Base-by-base conservation (phyloP, 1,140 invertebrate species). In the Dreissena polymorpha region DNA sequence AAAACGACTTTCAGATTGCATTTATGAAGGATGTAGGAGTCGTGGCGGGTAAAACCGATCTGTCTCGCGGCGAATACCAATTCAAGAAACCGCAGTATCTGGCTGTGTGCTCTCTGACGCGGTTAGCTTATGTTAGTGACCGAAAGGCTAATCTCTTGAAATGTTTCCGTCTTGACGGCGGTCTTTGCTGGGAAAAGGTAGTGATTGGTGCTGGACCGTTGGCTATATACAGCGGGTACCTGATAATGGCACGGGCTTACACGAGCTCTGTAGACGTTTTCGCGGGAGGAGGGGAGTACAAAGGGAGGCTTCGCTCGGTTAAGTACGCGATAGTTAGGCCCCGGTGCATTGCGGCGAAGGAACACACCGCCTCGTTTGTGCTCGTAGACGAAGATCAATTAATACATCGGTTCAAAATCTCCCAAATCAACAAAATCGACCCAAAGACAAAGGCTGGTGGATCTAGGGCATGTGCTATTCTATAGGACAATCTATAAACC, bases 121-220 rank as follows among this genome's bases (percentile, higher is more conserved):
- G 79, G 25, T 49, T 82, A 16, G 68, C 50, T 14, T 82, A 74
- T 51, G 71, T 82, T 12, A 74, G 69, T 49, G 79, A 82, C 25
- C 21, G 27, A 13, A 51, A 82, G 64, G 69, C 68, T 18, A 63
- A 71, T 14, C 23, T 73, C 3, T 57, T 82, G 49, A 73, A 82
- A 57, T 82, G 79, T 55, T 82, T 64, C 50, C 29, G 70, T 12
- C 39, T 82, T 39, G 79, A 82, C 55, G 79, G 79, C 50, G 57
- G 25, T 16, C 70, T 82, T 0, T 53, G 23, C 39, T 82, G 79
- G 79, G 79, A 82, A 63, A 74, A 63, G 23, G 25, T 82, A 0
- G 71, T 82, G 10, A 57, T 51, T 53, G 79, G 60, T 18, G 70
- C 79, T 10, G 70, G 79, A 2, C 10, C 55, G 49, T 65, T 82